Conservation (phyloP, 2,888 invertebrate species). For the Steinernema carpocapsae region DNA sequence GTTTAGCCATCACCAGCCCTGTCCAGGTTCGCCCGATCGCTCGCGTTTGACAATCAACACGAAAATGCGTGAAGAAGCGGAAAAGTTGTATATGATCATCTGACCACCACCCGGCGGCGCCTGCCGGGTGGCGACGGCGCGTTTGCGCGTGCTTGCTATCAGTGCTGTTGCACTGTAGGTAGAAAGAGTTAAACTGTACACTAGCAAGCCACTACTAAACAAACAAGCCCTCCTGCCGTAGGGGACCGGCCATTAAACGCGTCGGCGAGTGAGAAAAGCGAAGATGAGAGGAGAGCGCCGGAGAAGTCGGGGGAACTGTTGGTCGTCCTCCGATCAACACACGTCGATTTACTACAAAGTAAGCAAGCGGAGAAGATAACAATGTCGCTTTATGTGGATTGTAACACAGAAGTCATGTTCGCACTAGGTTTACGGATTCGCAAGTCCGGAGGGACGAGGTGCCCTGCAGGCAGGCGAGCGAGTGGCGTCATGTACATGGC, state of each 20-base stretch:
- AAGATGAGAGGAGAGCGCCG: background rate
- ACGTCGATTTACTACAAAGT: constrained; percentile 27
- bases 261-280: constrained; percentile 8
- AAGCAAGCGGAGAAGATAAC: constrained; percentile 12
- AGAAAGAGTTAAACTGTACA: constrained; percentile 31
- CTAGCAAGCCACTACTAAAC: constrained; percentile 1
- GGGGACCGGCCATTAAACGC: constrained; percentile 16
- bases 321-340: constrained; percentile 7
- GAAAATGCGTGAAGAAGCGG: too few relatives aligned
- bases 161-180: constrained; percentile 27
- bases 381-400: constrained; percentile 34
- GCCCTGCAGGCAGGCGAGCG: too few relatives aligned
- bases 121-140: background rate
- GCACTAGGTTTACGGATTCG: background rate
- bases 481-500: too few relatives aligned
- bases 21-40: too few relatives aligned
- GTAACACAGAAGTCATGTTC: constrained; percentile 26
- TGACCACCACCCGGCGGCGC: background rate
- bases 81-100: too few relatives aligned
- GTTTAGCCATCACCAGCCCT: too few relatives aligned
- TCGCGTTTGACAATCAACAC: too few relatives aligned
- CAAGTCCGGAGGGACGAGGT: too few relatives aligned
- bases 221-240: constrained; percentile 16
- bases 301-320: background rate
- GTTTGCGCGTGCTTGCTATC: background rate